Base-by-base conservation (phyloP, 1,140 invertebrate genomes). In the Euura lappo region DNA sequence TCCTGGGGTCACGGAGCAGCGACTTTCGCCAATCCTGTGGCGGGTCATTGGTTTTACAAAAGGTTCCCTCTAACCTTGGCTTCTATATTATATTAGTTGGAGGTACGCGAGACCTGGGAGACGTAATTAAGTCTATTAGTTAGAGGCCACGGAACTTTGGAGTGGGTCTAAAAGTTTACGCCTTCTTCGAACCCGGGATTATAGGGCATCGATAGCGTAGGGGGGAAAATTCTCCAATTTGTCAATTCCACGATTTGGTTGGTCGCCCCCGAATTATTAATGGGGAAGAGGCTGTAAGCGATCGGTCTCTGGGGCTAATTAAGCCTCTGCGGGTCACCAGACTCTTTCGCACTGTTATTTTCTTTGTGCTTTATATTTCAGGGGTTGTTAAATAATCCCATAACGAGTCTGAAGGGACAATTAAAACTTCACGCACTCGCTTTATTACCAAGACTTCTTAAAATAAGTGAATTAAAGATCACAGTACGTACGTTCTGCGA, bases 1-100 rank as follows among this genome's bases (percentile, higher is more conserved):
- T n/a, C 69, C 45, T 69, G 45, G 11, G 64, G 60, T 69, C 13
- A 65, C 42, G 66, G 70, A 7, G 42, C 47, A 8, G 28, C 28
- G 28, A 28, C 28, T 28, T 28, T 28, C 28, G 28, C 13, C 51
- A n/a, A n/a, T 5, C 51, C 51, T 60, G 5, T 60, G 51, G 44
- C 73, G 73, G 68, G 68, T 74, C 73, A 76, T 74, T 72, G 71
- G 64, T 45, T 72, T 68, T 73, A 45, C 47, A 73, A 70, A 73
- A 70, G 72, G 45, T 67, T 46, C 2, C 11, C 13, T 45, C 45
- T 4, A 10, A 10, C 69, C 8, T 44, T 6, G n/a, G 10, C 44
- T 44, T 28, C 13, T 8, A 6, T 68, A 44, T 68, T 68, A 68
- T 44, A 44, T 68, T 44, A 44, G 66, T 68, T 11, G 28, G 6